phyloP scores from a whole-genome alignment of 1,140 invertebrate species.

The Brachionus calyciflorus region DNA sequence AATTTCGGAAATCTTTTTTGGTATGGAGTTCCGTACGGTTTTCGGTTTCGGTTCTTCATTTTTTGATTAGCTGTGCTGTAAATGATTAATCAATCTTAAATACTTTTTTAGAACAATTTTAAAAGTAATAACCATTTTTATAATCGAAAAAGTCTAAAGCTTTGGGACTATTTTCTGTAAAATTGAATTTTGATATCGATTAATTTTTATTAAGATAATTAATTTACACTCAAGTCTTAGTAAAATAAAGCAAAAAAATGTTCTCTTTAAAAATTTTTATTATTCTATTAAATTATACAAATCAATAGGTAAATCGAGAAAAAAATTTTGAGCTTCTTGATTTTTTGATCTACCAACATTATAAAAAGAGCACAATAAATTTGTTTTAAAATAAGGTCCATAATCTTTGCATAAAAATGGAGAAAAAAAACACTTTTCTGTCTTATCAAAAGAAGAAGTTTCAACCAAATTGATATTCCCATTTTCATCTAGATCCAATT shows the following conservation, averaged over 20 bases:
- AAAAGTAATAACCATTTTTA: no score
- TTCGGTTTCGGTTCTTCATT: no score
- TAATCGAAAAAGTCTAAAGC: no score
- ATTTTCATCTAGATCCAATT: not conserved
- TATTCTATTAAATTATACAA: slow-evolving; percentile 41
- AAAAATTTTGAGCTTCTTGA: slow-evolving; percentile 19
- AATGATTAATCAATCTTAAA: no score
- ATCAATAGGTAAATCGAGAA: slow-evolving; percentile 42
- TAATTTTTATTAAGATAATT: no score
- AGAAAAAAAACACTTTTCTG: slow-evolving; percentile 18
- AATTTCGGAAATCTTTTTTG: no score
- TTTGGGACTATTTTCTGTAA: no score
- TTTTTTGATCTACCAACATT: slow-evolving; percentile 16
- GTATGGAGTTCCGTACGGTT: no score
- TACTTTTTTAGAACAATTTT: no score
- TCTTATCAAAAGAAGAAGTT: slow-evolving; percentile 7
- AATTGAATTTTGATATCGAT: no score
- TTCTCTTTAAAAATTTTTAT: not conserved
- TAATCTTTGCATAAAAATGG: slow-evolving; percentile 16
- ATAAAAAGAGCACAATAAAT: slow-evolving; percentile 10
- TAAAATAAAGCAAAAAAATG: not conserved
- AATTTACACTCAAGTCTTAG: no score
- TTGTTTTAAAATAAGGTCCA: slow-evolving; percentile 43
- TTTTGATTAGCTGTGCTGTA: no score
- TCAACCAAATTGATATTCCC: slow-evolving; percentile 17